Evolutionary conservation across 2,113 vertebrate genomes (phyloP), one percentile per base, ranked within the genome.

Genomic region (Dolichallabes microphthalmus): DNA sequence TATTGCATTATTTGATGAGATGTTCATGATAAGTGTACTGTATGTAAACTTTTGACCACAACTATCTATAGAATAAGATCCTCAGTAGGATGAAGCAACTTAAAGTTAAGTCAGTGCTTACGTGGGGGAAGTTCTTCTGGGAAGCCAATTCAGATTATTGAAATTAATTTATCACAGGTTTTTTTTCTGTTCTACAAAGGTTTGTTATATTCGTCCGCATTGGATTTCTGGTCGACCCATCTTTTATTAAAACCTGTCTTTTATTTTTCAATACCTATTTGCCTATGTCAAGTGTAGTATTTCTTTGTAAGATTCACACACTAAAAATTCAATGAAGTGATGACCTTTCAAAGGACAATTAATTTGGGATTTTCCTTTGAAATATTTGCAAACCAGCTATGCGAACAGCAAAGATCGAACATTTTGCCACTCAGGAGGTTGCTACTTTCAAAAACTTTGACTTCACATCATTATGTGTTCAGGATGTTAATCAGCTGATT

Each of bases 381-480:
- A 61, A 61, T 61, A 61, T n/a, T 68, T 69, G 4, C 6, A 45
- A 45, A 45, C 39, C 39, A 7, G 39, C 39, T 45, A 45, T 45
- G 39, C 6, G 39, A 5, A 45, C 39, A 45, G 39, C 39, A 7
- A 15, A 27, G 2, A 53, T 52, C 73, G 14, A 55, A 30, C 6
- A 57, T 85, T 82, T 82, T 80, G 64, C 66, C 76, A 39, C 77
- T 84, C 19, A 22, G 22, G n/a, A 71, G 52, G 58, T 27, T 71
- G 73, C 64, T 68, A 71, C 57, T 82, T 77, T 88, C 55, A 53
- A 74, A 85, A 86, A 75, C 75, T 83, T 52, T 82, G 80, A 79
- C 77, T 84, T 81, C 45, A 55, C 58, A 57, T 69, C 19, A 12
- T 52, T 68, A 52, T 79, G 73, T 32, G 83, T 76, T 79, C 60